A percentile compares a stretch with the other conserved stretches of the same genome.
phyloP scores from a whole-genome alignment of 2,113 vertebrate genomes.

The Centrocercus urophasianus region DNA sequence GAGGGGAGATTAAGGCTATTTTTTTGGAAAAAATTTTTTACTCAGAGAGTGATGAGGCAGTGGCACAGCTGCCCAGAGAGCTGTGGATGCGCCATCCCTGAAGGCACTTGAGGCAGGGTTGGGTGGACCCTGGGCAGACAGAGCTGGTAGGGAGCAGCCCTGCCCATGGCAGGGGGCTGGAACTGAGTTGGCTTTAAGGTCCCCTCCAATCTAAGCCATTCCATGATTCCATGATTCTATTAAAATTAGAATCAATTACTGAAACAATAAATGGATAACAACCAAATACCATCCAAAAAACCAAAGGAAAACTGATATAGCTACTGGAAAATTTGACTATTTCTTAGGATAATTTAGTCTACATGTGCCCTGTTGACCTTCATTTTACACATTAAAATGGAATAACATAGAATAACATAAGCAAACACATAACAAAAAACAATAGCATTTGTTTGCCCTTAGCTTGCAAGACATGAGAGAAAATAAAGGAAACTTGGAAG shows the following conservation, averaged over 20 bases:
- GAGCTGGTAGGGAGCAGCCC: too few relatives aligned
- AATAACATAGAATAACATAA: not conserved
- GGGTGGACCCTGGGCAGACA: too few relatives aligned
- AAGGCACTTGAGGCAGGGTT: too few relatives aligned
- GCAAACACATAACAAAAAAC: too few relatives aligned
- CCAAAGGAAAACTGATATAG: not conserved
- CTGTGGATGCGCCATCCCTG: too few relatives aligned
- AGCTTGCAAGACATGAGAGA: not conserved
- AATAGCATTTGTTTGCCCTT: accelerated
- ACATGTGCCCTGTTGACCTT: not conserved
- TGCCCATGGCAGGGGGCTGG: too few relatives aligned
- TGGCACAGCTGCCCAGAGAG: too few relatives aligned
- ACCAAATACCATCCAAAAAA: not conserved
- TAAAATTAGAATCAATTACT: not conserved
- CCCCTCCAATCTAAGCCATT: too few relatives aligned
- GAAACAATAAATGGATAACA: not conserved
- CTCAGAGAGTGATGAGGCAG: too few relatives aligned
- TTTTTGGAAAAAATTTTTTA: too few relatives aligned
- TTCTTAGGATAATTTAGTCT: not conserved
- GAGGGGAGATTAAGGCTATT: too few relatives aligned
- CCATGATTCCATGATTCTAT: not conserved
- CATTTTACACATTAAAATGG: not conserved
- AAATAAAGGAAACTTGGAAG: not conserved
- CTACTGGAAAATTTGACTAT: not conserved
- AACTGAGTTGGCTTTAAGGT: too few relatives aligned